Evolutionary conservation across 2,888 invertebrate genomes (phyloP), one percentile per base, ranked within the genome.

Genomic region (Folsomia manolachei): DNA sequence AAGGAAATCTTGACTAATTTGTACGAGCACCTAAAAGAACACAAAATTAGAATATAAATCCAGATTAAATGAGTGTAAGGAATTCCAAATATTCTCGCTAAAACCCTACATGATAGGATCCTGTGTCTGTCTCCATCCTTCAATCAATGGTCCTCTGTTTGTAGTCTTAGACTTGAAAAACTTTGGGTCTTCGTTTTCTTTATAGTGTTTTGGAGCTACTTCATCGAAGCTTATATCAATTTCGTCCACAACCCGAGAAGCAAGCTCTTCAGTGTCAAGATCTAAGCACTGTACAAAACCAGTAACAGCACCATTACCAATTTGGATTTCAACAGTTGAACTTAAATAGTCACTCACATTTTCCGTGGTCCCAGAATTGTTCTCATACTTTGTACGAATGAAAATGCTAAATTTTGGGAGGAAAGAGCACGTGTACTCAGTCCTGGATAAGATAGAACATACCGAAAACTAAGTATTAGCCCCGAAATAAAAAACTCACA

Each of bases 141-240:
- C 92, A 23, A 90, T 86, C 2, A 95, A 85, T 0, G 94, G 94
- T 0, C 95, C 95, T 39, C 95, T 88, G 11, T 89, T 89, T 7
- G 94, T 95, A 84, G 91, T 91, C 81, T 86, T 86, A 0, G 95
- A 95, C 83, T 91, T 90, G 82, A 91, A 95, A 82, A 89, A 91
- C 81, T 90, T 90, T 0, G 92, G 91, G 84, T 95, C 95, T 84
- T 95, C 95, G 70, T 91, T 90, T 81, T 91, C 91, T 83, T 95
- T 95, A 83, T 95, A 95, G 83, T 94, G 92, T 82, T 93, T 93
- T 0, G 91, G 89, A 78, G 89, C 90, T 60, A 94, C 86, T 81
- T 93, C 92, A 84, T 96, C 95, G 82, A 91, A 93, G 0, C 92
- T 95, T 81, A 96, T 95, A 82, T 95, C 95, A 63, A 95, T 83